phyloP scores from a whole-genome alignment of 1,140 invertebrate genomes.

The Muscidifurax raptorellus region DNA sequence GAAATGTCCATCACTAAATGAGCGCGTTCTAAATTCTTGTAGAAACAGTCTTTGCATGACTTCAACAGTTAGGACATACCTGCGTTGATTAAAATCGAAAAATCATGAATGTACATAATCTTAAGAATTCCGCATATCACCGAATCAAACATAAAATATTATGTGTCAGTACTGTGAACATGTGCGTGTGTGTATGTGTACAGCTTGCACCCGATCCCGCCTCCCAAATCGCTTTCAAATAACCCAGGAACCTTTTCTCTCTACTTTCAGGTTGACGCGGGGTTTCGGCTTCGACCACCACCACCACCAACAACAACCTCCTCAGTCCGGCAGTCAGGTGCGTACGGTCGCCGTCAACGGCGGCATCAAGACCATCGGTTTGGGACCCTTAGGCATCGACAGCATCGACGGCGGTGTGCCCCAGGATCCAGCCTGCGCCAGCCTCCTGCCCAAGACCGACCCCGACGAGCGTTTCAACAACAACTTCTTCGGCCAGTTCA shows the following conservation, averaged over 20 bases:
- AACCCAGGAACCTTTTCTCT: background rate
- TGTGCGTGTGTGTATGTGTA: background rate
- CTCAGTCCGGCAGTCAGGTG: slow-evolving; percentile 47
- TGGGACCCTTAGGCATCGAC: slow-evolving; percentile 65
- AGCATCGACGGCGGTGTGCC: slow-evolving; percentile 67
- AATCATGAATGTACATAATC: too few species aligned
- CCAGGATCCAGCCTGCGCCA: slow-evolving; percentile 72
- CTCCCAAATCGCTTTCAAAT: background rate
- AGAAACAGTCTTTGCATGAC: too few species aligned
- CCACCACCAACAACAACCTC: slow-evolving; percentile 12
- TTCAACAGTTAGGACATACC: too few species aligned
- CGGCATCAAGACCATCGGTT: slow-evolving; percentile 70
- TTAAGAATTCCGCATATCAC: too few species aligned
- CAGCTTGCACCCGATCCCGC: background rate
- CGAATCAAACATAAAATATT: background rate
- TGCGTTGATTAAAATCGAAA: too few species aligned
- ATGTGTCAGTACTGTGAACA: background rate
- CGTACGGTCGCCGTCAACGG: slow-evolving; percentile 27
- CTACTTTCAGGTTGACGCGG: slow-evolving; percentile 65
- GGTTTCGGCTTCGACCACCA: slow-evolving; percentile 42
- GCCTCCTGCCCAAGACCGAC: slow-evolving; percentile 76
- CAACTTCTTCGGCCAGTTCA: slow-evolving; percentile 88
- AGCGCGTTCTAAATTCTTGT: too few species aligned
- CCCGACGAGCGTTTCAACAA: slow-evolving; percentile 74
- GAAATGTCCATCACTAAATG: too few species aligned